These are phyloP conservation scores for Sarotherodon lohbergeri DNA, from an alignment of 2,113 vertebrate species.

Conservation along the genomic window DNA sequence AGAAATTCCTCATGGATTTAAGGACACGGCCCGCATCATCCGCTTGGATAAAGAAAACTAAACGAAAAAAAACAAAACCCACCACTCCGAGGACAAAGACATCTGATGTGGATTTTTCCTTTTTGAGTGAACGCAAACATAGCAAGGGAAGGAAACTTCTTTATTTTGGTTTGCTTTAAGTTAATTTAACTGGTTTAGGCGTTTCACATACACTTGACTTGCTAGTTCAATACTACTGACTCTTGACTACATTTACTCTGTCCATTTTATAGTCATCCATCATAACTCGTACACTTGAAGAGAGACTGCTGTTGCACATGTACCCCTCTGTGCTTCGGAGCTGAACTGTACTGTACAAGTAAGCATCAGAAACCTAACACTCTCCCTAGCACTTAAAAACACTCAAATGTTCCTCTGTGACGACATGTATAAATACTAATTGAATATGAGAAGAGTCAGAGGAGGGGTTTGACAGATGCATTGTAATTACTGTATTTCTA, in stretches of 20 bases:
- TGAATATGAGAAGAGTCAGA: constrained; percentile 48
- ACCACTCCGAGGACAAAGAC: background rate
- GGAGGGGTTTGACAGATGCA: constrained; percentile 37
- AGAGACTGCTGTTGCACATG: constrained; percentile 25
- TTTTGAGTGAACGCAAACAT: constrained; percentile 17
- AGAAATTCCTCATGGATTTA: background rate
- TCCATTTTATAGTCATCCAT: constrained; percentile 43
- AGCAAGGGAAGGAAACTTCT: constrained; percentile 57
- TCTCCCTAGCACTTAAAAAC: constrained; percentile 46
- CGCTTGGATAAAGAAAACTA: background rate
- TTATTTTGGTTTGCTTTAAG: constrained; percentile 60
- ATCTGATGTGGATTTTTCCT: constrained; percentile 23
- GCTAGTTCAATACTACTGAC: constrained; percentile 70
- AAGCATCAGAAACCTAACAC: constrained; percentile 2
- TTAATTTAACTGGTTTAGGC: constrained; percentile 57
- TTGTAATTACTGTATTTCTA: constrained; percentile 68
- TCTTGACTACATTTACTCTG: constrained; percentile 48
- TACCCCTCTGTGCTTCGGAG: constrained; percentile 6
- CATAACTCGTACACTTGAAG: constrained; percentile 30
- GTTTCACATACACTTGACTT: constrained; percentile 60
- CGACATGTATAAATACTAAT: constrained; percentile 58
- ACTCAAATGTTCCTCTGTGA: constrained; percentile 35
- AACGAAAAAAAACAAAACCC: background rate
- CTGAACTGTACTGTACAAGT: constrained; percentile 11
- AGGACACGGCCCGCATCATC: background rate